Conservation (phyloP, 2,797 vertebrate genomes). For the Myiotriccus ornatus region DNA sequence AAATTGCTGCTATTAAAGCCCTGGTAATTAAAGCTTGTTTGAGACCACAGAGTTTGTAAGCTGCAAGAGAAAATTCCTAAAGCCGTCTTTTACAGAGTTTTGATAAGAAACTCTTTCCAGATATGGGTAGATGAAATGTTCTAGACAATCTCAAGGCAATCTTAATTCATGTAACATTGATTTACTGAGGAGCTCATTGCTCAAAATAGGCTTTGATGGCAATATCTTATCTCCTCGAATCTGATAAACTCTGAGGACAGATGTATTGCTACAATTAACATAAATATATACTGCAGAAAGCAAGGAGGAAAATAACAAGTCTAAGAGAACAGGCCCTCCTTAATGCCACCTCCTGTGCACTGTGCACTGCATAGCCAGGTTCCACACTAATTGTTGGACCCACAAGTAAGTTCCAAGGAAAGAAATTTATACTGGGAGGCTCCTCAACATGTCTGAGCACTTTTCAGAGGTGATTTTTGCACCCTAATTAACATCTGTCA, state of each 20-base stretch:
- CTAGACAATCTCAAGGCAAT: constrained; percentile 50
- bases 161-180: constrained; percentile 49
- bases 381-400: not conserved
- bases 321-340: constrained; percentile 11
- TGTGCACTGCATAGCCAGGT: not conserved
- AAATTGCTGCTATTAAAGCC: constrained; percentile 16
- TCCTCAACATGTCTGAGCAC: not conserved
- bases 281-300: constrained; percentile 35
- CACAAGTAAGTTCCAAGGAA: not conserved
- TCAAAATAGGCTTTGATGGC: constrained; percentile 51
- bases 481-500: constrained; percentile 24
- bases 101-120: constrained; percentile 39
- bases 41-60: constrained; percentile 19
- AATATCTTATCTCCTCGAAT: constrained; percentile 41
- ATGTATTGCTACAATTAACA: constrained; percentile 61
- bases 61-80: constrained; percentile 12
- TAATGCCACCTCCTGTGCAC: not conserved
- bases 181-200: constrained; percentile 31
- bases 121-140: constrained; percentile 34
- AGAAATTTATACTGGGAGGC: not conserved
- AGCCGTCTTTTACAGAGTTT: not conserved
- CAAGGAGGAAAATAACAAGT: not conserved
- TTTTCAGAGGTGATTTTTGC: constrained; percentile 23
- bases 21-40: constrained; percentile 11
- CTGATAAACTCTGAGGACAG: constrained; percentile 67